phyloP scores from a whole-genome alignment of 2,888 invertebrate genomes.

The Cheilosia vernalis region DNA sequence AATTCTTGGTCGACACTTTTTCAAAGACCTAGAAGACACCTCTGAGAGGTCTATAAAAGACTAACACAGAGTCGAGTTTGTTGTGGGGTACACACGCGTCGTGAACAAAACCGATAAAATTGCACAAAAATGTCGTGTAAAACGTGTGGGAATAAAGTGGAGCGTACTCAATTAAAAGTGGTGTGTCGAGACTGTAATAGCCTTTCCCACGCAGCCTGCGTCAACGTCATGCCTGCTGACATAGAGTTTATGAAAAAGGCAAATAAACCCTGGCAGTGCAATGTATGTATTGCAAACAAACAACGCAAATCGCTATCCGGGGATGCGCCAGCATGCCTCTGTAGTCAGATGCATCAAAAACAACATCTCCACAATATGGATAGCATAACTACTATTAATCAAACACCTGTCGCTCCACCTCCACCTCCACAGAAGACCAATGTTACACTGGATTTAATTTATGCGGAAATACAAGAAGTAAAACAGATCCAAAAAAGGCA shows the following conservation, averaged over 20 bases:
- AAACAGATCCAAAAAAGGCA: conserved; percentile 3
- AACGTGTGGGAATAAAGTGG: conserved; percentile 13
- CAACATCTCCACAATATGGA: background rate
- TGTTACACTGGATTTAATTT: conserved; percentile 19
- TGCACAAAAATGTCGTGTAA: conserved; percentile 7
- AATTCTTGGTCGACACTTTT: too few relatives aligned
- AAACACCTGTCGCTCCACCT: background rate
- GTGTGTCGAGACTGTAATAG: conserved; percentile 8
- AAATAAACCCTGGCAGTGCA: conserved; percentile 25
- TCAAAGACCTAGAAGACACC: too few relatives aligned
- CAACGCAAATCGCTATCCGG: conserved; percentile 8
- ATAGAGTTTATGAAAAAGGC: conserved; percentile 27
- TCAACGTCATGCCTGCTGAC: conserved; percentile 8
- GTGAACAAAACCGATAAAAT: too few relatives aligned
- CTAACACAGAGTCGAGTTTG: too few relatives aligned
- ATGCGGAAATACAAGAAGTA: conserved; percentile 18
- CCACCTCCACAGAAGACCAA: background rate
- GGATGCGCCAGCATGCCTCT: conserved; percentile 14
- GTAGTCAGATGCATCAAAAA: background rate
- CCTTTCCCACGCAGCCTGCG: conserved; percentile 18
- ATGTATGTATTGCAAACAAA: conserved; percentile 10
- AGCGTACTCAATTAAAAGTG: conserved; percentile 9
- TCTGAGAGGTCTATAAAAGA: too few relatives aligned
- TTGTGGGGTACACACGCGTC: too few relatives aligned
- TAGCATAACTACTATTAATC: conserved; percentile 2